These are phyloP conservation scores for Vimba vimba DNA, from an alignment of 2,113 vertebrate species.

Conservation along the genomic window DNA sequence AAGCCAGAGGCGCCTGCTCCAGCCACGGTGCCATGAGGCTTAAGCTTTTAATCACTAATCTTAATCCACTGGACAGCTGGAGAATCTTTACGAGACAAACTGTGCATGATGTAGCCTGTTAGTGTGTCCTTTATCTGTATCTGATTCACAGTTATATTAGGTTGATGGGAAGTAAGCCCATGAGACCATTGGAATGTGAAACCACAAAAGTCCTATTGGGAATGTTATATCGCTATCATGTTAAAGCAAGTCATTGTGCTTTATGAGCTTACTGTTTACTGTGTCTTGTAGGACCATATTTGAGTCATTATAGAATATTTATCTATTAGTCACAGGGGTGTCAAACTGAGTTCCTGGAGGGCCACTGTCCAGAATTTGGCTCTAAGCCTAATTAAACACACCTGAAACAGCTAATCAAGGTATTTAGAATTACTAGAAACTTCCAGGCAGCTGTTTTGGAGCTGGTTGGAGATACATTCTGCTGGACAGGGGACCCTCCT, in stretches of 20 bases:
- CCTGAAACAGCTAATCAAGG: too few relatives aligned
- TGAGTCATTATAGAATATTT: too few relatives aligned
- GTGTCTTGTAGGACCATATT: not conserved
- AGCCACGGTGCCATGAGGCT: conserved; percentile 76
- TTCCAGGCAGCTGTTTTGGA: too few relatives aligned
- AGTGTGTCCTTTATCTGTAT: conserved; percentile 30
- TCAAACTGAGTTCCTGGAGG: too few relatives aligned
- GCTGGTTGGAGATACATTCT: too few relatives aligned
- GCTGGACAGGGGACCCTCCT: too few relatives aligned
- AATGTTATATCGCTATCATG: conserved; percentile 9
- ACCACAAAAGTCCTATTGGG: not conserved
- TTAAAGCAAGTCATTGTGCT: conserved; percentile 10
- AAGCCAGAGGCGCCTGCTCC: conserved; percentile 74
- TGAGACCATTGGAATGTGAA: conserved; percentile 18
- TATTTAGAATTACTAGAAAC: too few relatives aligned
- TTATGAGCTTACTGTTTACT: not conserved
- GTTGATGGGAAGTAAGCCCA: conserved; percentile 29
- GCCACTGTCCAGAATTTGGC: too few relatives aligned
- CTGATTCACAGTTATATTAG: conserved; percentile 45
- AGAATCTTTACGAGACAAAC: conserved; percentile 75
- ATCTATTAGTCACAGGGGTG: too few relatives aligned
- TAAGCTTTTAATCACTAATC: conserved; percentile 77
- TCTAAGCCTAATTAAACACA: too few relatives aligned
- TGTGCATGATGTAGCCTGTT: conserved; percentile 71
- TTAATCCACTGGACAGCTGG: conserved; percentile 79